Evolutionary conservation across 2,113 vertebrate genomes (phyloP).

Genomic region (Petrocephalus zakoni): DNA sequence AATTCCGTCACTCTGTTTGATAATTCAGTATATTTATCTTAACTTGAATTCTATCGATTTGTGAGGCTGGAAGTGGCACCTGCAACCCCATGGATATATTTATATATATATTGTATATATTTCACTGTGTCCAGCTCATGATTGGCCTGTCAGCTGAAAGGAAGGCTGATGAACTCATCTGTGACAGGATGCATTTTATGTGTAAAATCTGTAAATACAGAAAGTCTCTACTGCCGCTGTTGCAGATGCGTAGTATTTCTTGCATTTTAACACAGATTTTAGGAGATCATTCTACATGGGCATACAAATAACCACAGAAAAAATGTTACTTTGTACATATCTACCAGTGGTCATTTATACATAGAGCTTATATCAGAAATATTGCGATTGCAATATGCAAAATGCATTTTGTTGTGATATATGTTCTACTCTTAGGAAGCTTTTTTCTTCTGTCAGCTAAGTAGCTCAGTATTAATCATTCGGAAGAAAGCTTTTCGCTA

Average conservation of each 20-base stretch:
- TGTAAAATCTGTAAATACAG: neutral
- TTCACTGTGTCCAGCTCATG: neutral
- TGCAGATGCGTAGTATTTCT: neutral
- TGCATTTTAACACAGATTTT: neutral
- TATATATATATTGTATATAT: too few relatives aligned
- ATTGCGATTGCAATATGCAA: too few relatives aligned
- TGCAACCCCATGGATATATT: neutral
- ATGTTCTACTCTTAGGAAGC: neutral
- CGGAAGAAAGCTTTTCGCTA: neutral
- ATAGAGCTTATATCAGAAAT: neutral
- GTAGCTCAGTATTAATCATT: neutral
- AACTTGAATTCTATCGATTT: neutral
- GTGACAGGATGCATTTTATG: neutral
- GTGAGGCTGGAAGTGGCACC: neutral
- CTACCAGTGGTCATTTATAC: neutral
- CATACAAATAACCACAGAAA: neutral
- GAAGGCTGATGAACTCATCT: neutral
- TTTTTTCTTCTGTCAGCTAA: neutral
- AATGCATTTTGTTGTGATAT: neutral
- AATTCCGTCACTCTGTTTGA: neutral
- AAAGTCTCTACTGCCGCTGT: neutral
- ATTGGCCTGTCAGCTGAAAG: neutral
- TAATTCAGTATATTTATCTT: neutral
- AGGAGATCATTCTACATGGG: neutral
- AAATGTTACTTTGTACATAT: neutral